phyloP scores from a whole-genome alignment of 2,888 invertebrate species.

The Eremobia ochroleuca region DNA sequence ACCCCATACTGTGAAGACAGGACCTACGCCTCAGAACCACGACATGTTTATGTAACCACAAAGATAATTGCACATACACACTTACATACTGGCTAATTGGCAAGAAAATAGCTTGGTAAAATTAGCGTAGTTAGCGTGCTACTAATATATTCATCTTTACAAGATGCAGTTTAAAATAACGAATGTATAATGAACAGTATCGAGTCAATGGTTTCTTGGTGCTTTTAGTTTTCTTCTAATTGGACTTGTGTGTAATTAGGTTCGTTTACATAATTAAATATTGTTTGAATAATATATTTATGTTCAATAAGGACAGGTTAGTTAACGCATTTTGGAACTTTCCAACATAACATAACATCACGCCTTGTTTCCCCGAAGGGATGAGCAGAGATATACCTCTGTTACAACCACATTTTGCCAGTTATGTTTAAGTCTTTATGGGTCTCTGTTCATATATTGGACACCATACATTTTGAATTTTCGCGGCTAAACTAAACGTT shows the following conservation, averaged over 20 bases:
- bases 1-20: neutral
- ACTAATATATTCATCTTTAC: constrained; percentile 58
- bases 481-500: too few relatives aligned
- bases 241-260: constrained; percentile 24
- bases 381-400: neutral
- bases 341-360: neutral
- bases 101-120: constrained; percentile 49
- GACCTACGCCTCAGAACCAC: neutral
- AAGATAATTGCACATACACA: constrained; percentile 32
- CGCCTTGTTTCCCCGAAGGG: neutral
- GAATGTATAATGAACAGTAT: constrained; percentile 38
- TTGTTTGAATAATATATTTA: neutral
- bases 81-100: constrained; percentile 56
- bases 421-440: neutral
- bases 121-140: constrained; percentile 53
- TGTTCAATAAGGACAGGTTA: neutral
- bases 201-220: constrained; percentile 29
- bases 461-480: too few relatives aligned
- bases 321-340: neutral
- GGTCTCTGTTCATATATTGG: too few relatives aligned
- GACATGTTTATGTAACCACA: constrained; percentile 29
- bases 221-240: constrained; percentile 42
- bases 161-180: constrained; percentile 47
- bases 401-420: neutral
- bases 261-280: constrained; percentile 22